Percentiles rank a stretch among this genome's conserved stretches.
Conservation (phyloP, 2,797 vertebrate species). For the Myoxocephalus aenaeus region DNA sequence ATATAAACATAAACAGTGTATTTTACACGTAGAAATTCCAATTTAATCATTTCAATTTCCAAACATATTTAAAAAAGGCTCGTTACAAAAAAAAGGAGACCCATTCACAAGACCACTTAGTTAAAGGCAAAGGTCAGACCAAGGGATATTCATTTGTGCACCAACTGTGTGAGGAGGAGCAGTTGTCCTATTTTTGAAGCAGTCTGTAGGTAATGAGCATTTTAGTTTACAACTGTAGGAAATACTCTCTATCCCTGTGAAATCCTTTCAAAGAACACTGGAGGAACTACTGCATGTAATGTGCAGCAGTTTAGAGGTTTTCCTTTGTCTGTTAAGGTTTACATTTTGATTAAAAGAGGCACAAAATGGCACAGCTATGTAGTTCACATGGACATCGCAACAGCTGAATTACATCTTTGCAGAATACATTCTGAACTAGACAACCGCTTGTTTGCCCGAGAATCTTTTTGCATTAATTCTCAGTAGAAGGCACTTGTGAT, state of each 20-base stretch:
- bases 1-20: constrained; percentile 25
- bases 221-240: background rate
- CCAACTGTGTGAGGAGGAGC: background rate
- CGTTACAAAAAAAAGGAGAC: constrained; percentile 36
- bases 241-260: background rate
- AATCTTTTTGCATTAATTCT: constrained; percentile 30
- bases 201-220: background rate
- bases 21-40: constrained; percentile 48
- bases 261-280: background rate
- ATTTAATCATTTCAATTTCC: constrained; percentile 24
- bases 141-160: constrained; percentile 24
- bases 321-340: background rate
- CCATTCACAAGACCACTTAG: constrained; percentile 18
- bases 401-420: constrained; percentile 8
- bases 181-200: background rate
- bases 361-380: constrained; percentile 6
- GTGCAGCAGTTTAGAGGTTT: background rate
- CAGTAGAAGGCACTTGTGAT: constrained; percentile 49
- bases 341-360: constrained; percentile 2
- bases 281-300: background rate
- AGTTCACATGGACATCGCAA: constrained; percentile 17
- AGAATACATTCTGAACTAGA: constrained; percentile 7
- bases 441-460: constrained; percentile 48
- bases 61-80: constrained; percentile 56
- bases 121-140: constrained; percentile 47